phyloP scores from a whole-genome alignment of 1,140 invertebrate species.

The Drosophila punjabiensis region DNA sequence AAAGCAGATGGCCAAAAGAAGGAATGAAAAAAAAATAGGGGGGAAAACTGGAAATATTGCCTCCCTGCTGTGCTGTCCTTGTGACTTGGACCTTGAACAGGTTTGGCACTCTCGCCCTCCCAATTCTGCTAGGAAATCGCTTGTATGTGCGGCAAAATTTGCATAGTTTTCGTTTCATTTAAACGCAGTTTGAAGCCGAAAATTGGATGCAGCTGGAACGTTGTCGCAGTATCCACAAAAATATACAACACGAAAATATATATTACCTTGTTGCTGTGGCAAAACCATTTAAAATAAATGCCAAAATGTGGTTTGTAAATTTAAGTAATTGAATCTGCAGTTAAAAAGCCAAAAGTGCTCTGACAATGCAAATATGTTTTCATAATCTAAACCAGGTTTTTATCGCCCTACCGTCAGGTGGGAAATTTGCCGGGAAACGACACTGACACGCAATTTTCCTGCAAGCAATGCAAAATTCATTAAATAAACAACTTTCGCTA shows the following conservation, averaged over 20 bases:
- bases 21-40: neutral
- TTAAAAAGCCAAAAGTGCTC: neutral
- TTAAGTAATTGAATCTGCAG: constrained; percentile 2
- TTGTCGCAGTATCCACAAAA: neutral
- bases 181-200: constrained; percentile 11
- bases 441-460: constrained; percentile 52
- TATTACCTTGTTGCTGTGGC: neutral
- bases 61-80: constrained; percentile 21
- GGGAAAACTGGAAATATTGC: constrained; percentile 3
- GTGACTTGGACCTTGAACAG: constrained; percentile 13
- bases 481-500: constrained; percentile 76
- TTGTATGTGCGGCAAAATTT: constrained; percentile 20
- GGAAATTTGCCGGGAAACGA: constrained; percentile 28
- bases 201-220: neutral
- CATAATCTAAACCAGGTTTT: constrained; percentile 17
- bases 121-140: neutral
- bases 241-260: neutral
- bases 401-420: constrained; percentile 10
- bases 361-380: constrained; percentile 6
- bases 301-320: neutral
- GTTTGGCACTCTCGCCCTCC: neutral
- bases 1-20: constrained; percentile 17
- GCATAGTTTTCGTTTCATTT: constrained; percentile 45
- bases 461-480: constrained; percentile 67
- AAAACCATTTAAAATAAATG: constrained; percentile 2